Evolutionary conservation across 2,797 vertebrate species (phyloP), one percentile per base, ranked within the genome.

Genomic region (Cryptoprocta ferox): DNA sequence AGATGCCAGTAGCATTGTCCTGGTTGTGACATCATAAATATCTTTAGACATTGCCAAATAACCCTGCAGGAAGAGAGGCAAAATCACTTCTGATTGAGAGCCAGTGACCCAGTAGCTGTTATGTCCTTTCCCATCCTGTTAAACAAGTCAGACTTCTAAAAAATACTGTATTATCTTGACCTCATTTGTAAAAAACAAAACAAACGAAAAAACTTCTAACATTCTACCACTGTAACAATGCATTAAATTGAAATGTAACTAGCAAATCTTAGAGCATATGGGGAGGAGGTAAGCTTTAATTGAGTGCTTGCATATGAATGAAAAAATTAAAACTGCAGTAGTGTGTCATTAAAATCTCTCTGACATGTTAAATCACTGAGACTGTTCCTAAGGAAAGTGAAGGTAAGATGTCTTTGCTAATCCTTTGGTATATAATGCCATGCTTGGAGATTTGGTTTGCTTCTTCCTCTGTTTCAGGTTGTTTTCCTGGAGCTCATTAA

Each of bases 301-400:
- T 97, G 75, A 70, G 28, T 93, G 2, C 35, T 96, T 97, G 50
- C 73, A 92, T 95, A 91, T 94, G 94, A 71, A 95, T 98, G 92
- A 73, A 97, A 96, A 97, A 61, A 89, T 53, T 98, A 95, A 98
- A 97, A 91, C 11, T n/a, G n/a, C 71, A 95, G 11, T 75, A 96
- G 76, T 94, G 91, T 80, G 94, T 65, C 79, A 96, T 89, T 94
- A 97, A 98, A 98, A 88, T 97, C 61, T 73, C 59, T 94, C 75
- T 81, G 80, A 90, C 53, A 73, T 95, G 73, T 71, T 96, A 95
- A 98, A 97, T 95, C 26, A 83, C 5, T 39, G 84, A 95, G 37
- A 53, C 45, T 28, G 4, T 63, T 91, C 66, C 11, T n/a, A 5
- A 83, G 48, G 79, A 94, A 97, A 19, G 21, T 93, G 68, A 97